phyloP scores from a whole-genome alignment of 1,140 invertebrate genomes.

The Hylyphantes graminicola region DNA sequence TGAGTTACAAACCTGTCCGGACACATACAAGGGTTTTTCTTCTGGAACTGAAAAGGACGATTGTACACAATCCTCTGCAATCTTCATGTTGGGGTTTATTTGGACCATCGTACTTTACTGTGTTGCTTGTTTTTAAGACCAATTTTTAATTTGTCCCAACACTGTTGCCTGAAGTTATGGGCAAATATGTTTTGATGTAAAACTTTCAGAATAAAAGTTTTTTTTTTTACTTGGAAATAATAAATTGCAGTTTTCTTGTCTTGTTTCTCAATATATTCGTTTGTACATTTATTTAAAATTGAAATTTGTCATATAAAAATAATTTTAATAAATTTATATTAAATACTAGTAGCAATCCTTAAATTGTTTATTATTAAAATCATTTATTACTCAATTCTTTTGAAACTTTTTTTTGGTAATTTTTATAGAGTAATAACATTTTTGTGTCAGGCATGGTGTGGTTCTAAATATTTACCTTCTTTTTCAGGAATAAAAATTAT shows the following conservation, averaged over 20 bases:
- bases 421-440: no score
- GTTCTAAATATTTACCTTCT: no score
- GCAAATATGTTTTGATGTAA: conserved; percentile 19
- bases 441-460: no score
- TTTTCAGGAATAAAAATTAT: no score
- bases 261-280: neutral
- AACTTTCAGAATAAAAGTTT: neutral
- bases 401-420: no score
- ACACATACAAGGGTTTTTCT: neutral
- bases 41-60: neutral
- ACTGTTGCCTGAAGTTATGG: neutral
- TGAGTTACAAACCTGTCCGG: conserved; percentile 8
- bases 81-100: neutral
- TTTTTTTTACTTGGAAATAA: neutral
- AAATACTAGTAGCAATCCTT: neutral
- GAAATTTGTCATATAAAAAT: neutral
- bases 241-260: neutral
- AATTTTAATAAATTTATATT: neutral
- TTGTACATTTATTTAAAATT: neutral
- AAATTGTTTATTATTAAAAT: no score
- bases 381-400: no score
- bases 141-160: neutral
- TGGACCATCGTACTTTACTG: neutral
- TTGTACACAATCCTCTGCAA: neutral
- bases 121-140: conserved; percentile 25